Percentiles rank a stretch among this genome's conserved stretches.
phyloP scores from a whole-genome alignment of 2,113 vertebrate genomes.

The Marmota flaviventris region DNA sequence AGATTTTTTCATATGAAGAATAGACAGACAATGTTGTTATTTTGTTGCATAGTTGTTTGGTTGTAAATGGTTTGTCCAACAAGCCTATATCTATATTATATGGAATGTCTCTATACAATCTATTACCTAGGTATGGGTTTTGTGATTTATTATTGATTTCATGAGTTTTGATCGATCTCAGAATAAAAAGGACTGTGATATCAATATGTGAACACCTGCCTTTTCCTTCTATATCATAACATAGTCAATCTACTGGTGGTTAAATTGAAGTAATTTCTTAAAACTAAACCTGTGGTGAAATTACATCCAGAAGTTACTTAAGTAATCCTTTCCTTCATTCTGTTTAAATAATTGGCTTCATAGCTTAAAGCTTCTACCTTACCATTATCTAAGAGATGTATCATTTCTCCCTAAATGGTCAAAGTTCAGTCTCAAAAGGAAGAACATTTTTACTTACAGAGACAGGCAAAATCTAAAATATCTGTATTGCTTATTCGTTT shows the following conservation, averaged over 20 bases:
- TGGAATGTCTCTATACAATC: not conserved
- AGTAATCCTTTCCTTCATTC: not conserved
- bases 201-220: not conserved
- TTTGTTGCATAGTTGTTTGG: not conserved
- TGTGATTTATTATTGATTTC: not conserved
- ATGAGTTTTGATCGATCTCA: not conserved
- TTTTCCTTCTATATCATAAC: not conserved
- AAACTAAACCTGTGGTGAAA: not conserved
- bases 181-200: rapidly evolving
- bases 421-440: not conserved
- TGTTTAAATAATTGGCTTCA: not conserved
- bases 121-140: not conserved
- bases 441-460: not conserved
- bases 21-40: not conserved
- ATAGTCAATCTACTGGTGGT: not conserved
- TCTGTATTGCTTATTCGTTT: not conserved
- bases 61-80: not conserved
- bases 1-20: not conserved
- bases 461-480: not conserved
- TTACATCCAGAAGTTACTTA: not conserved
- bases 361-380: not conserved
- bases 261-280: not conserved
- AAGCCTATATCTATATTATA: not conserved
- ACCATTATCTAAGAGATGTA: not conserved
- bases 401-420: not conserved